Conservation (phyloP, 2,797 vertebrate species). For the Coilia nasus region DNA sequence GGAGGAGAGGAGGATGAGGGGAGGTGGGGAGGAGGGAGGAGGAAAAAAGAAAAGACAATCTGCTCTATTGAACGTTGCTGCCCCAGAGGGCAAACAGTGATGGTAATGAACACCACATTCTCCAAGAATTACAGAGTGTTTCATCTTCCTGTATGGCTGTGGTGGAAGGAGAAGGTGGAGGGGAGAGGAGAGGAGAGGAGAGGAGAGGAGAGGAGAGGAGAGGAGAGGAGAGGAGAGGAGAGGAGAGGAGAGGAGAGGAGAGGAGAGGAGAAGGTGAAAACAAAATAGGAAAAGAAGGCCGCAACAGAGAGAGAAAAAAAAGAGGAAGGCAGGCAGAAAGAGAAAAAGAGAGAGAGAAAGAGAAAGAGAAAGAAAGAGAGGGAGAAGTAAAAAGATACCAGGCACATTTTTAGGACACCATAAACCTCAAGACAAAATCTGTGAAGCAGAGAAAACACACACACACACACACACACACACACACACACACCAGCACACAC, state of each 20-base stretch:
- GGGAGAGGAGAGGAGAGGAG: slow-evolving; percentile 40
- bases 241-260: slow-evolving; percentile 24
- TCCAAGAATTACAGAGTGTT: slow-evolving; percentile 88
- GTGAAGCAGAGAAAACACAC: slow-evolving; percentile 93
- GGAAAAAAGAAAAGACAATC: slow-evolving; percentile 76
- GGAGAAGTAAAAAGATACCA: slow-evolving; percentile 71
- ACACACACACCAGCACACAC: neutral
- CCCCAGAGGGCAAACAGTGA: slow-evolving; percentile 84
- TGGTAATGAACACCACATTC: slow-evolving; percentile 90
- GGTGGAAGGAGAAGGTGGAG: slow-evolving; percentile 46
- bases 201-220: neutral
- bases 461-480: neutral
- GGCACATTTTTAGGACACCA: slow-evolving; percentile 87
- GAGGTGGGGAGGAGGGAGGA: slow-evolving; percentile 55
- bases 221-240: slow-evolving; percentile 21
- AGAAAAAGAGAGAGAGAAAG: slow-evolving; percentile 22
- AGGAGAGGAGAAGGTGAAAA: slow-evolving; percentile 31
- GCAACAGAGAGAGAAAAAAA: neutral
- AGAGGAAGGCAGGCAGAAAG: slow-evolving; percentile 36
- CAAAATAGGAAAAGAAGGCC: slow-evolving; percentile 8
- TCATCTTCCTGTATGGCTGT: slow-evolving; percentile 80
- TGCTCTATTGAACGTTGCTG: slow-evolving; percentile 82
- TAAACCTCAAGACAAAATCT: slow-evolving; percentile 99
- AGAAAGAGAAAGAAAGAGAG: slow-evolving; percentile 36
- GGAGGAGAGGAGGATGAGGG: slow-evolving; percentile 46